Base-by-base conservation (phyloP, 1,140 invertebrate genomes). In the Acromyrmex heyeri region DNA sequence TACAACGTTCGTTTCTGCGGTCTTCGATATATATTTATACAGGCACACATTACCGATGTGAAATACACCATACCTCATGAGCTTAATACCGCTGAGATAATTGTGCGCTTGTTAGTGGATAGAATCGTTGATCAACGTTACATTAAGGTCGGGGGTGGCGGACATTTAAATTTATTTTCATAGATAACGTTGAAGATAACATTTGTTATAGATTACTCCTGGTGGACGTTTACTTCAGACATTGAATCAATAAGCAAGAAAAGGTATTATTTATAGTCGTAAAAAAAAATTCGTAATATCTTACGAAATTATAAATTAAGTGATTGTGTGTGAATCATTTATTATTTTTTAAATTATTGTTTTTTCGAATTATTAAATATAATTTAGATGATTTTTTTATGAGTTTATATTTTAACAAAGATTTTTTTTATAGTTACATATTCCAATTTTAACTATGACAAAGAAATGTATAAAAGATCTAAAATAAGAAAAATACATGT, bases 61-160 rank as follows among this genome's bases (percentile, higher is more conserved):
- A 87, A 78, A 69, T 78, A 89, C 85, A 78, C 61, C 64, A n/a
- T 90, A 90, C 88, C 88, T 90, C 88, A 90, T 89, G 88, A 90
- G 88, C 88, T 90, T 90, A 90, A 90, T 83, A 89, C 72, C 65
- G 85, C 88, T 89, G 75, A 81, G 64, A 85, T 90, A 87, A 76
- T 75, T 76, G 88, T 89, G 87, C 88, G 88, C 88, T 90, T 90
- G 87, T 89, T 90, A 90, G 88, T 87, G 75, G 24, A 87, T 90
- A 89, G 77, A 73, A 16, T 50, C 55, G 69, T 89, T 59, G 53
- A 78, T 89, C 70, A 89, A 57, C 48, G 38, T 88, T 89, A 89
- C 59, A 86, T 81, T 76, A 73, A 72, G 85, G 79, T 27, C 50
- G 48, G n/a, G 65, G 16, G 27, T 76, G 27, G 8, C 30, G 61